Conservation (phyloP, 23 tunicate genomes). For the Clavelina lepadiformis region DNA sequence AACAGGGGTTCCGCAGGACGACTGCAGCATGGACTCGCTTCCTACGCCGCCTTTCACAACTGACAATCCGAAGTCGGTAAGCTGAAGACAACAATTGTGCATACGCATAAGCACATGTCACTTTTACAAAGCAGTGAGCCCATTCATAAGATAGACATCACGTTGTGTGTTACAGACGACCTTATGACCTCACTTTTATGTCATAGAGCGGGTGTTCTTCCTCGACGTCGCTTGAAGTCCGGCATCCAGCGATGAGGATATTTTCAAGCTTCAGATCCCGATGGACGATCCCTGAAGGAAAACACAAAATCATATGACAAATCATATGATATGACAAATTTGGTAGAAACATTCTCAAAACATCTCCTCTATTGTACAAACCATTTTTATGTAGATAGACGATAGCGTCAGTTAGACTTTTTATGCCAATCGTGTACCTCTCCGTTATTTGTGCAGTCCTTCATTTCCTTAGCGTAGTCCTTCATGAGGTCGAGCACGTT, state of each 20-base stretch:
- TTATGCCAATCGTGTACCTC: too few species aligned
- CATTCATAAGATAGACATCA: too few species aligned
- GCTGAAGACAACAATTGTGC: too few species aligned
- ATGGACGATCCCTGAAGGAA: constrained; percentile 75
- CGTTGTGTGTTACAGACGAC: too few species aligned
- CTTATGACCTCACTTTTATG: constrained; percentile 82
- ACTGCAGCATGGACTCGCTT: constrained; percentile 70
- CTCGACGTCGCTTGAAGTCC: constrained; percentile 23
- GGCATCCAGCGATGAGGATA: constrained; percentile 58
- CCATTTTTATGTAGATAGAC: constrained; percentile 85
- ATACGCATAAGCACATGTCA: too few species aligned
- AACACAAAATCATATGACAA: too few species aligned
- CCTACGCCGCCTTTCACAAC: constrained; percentile 90
- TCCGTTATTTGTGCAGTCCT: too few species aligned
- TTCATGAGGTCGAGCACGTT: constrained; percentile 89
- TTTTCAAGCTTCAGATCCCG: constrained; percentile 95
- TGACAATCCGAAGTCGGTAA: constrained; percentile 88
- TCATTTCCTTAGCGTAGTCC: constrained; percentile 68
- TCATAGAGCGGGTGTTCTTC: constrained; percentile 81
- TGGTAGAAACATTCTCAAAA: too few species aligned
- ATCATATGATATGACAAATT: too few species aligned
- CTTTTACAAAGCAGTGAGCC: too few species aligned
- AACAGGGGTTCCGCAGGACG: constrained; percentile 93
- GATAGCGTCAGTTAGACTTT: constrained; percentile 54
- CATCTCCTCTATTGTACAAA: too few species aligned